phyloP scores from a whole-genome alignment of 2,888 invertebrate species.

The Phania funesta region DNA sequence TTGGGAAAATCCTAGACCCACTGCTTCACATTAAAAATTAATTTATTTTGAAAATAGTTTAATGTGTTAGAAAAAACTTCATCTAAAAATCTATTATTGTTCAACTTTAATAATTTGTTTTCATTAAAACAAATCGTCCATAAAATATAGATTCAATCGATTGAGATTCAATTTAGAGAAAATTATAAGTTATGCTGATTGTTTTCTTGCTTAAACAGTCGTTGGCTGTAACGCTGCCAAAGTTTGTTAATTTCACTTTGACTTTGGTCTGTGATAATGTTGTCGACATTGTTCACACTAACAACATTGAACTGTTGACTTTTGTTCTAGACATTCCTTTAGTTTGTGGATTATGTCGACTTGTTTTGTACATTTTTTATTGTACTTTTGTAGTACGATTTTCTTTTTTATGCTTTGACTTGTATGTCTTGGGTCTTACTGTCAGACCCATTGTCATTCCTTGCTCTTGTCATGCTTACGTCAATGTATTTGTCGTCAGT shows the following conservation, averaged over 20 bases:
- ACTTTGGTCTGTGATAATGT: neutral
- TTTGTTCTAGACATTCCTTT: constrained; percentile 54
- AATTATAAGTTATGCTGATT: constrained; percentile 44
- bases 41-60: too few relatives aligned
- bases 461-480: neutral
- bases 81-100: neutral
- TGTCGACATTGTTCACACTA: neutral
- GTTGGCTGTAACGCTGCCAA: neutral
- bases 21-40: too few relatives aligned
- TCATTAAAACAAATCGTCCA: neutral
- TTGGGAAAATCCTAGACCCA: too few relatives aligned
- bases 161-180: neutral
- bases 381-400: too few relatives aligned
- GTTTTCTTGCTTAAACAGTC: constrained; percentile 3
- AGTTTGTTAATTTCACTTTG: neutral
- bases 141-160: constrained; percentile 8
- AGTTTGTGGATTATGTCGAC: constrained; percentile 48
- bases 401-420: neutral
- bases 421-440: neutral
- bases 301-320: constrained; percentile 42
- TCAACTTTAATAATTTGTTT: neutral
- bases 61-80: neutral
- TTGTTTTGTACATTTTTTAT: constrained; percentile 16
- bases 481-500: neutral
- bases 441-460: neutral